A percentile compares a stretch with the other conserved stretches of the same genome.
Conservation (phyloP, 2,113 vertebrate genomes). For the Laticauda colubrina region DNA sequence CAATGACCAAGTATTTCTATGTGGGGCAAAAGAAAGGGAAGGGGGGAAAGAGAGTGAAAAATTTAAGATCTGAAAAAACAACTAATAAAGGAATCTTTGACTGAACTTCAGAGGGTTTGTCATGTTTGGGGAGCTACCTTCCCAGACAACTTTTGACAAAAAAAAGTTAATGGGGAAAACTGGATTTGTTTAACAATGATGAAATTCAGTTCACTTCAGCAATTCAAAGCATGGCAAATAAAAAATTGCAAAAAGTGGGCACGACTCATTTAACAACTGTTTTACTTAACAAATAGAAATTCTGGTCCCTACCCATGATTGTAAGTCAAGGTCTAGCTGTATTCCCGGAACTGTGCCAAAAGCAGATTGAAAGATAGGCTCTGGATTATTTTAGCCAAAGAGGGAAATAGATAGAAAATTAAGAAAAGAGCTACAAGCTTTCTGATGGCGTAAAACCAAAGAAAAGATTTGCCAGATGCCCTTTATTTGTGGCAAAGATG, state of each 20-base stretch:
- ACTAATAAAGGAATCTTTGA: no score
- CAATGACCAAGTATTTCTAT: no score
- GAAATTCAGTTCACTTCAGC: neutral
- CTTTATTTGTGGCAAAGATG: neutral
- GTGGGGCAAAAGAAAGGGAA: no score
- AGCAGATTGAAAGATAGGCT: neutral
- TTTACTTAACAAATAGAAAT: neutral
- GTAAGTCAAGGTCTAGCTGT: neutral
- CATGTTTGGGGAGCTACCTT: neutral
- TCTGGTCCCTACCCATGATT: neutral
- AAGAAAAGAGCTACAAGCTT: neutral
- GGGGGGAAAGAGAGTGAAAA: no score
- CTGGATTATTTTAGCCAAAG: neutral
- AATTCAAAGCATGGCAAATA: neutral
- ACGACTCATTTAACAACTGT: neutral
- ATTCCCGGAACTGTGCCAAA: neutral
- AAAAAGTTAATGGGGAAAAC: neutral
- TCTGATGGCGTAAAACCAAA: neutral
- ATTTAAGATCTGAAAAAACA: no score
- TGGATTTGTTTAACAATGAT: neutral
- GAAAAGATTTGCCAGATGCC: neutral
- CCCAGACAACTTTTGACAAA: neutral
- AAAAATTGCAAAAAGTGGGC: neutral
- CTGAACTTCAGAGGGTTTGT: no score
- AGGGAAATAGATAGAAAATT: neutral